Conservation (phyloP, 2,113 vertebrate genomes). For the Zosterops borbonicus region DNA sequence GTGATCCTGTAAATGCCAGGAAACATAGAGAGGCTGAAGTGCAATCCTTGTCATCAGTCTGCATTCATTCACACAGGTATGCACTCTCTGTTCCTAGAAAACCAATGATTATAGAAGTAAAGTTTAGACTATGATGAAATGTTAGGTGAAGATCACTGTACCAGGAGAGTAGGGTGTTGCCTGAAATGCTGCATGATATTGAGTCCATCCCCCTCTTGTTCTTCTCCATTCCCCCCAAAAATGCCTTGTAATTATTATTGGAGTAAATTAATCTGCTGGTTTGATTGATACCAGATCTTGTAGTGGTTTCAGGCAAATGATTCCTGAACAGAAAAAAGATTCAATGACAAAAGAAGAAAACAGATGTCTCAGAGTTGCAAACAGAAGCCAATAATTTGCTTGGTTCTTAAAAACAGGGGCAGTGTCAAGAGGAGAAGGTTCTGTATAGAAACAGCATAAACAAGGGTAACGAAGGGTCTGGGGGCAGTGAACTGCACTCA, state of each 20-base stretch:
- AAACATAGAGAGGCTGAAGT: neutral
- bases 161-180: neutral
- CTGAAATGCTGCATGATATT: neutral
- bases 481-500: neutral
- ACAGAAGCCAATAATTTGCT: neutral
- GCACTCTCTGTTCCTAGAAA: neutral
- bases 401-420: neutral
- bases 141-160: neutral
- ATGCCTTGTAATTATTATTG: neutral
- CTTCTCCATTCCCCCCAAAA: neutral
- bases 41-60: neutral
- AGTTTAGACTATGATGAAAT: neutral
- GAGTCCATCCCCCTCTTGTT: neutral
- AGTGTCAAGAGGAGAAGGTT: neutral
- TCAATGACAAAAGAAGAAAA: constrained; percentile 43
- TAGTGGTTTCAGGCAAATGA: constrained; percentile 45
- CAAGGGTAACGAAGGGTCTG: neutral
- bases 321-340: constrained; percentile 35
- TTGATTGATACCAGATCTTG: constrained; percentile 12
- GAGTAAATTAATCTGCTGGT: neutral
- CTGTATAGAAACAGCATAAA: neutral
- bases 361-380: constrained; percentile 45
- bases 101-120: neutral
- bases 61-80: neutral
- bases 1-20: constrained; percentile 17